A percentile compares a stretch with the other conserved stretches of the same genome.
Evolutionary conservation across 2,888 invertebrate species (phyloP).

Genomic region (Coelogynopora nodosa): DNA sequence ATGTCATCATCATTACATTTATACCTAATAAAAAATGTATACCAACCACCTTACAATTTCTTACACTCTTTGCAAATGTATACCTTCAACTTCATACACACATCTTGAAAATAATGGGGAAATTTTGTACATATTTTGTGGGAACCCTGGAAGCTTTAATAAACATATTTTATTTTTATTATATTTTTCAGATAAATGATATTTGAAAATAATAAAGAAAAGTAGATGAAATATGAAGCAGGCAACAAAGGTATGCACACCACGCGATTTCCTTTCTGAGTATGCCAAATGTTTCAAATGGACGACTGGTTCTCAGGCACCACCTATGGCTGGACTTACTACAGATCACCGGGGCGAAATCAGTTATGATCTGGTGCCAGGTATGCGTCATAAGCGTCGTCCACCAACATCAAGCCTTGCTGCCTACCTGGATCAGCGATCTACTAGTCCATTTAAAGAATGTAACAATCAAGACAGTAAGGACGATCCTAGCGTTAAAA

Average conservation of each 20-base stretch:
- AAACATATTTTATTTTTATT: too few relatives aligned
- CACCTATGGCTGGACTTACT: background rate
- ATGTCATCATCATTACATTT: too few relatives aligned
- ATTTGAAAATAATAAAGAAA: too few relatives aligned
- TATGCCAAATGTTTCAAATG: background rate
- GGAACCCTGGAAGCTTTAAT: too few relatives aligned
- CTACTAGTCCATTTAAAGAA: background rate
- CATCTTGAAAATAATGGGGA: too few relatives aligned
- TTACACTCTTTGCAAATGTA: too few relatives aligned
- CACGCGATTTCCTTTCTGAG: background rate
- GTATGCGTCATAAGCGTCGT: conserved; percentile 15
- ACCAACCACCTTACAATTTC: too few relatives aligned
- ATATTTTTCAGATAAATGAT: too few relatives aligned
- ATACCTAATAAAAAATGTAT: too few relatives aligned
- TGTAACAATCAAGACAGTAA: background rate
- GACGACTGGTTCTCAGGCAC: background rate
- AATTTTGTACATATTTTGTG: too few relatives aligned
- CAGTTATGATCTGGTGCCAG: background rate
- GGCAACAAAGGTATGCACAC: background rate
- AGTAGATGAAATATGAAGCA: too few relatives aligned
- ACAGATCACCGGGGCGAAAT: background rate
- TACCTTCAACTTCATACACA: too few relatives aligned
- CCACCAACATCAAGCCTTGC: background rate
- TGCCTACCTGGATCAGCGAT: background rate
- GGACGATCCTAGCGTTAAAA: background rate